A percentile compares a stretch with the other conserved stretches of the same genome.
These are phyloP conservation scores for Barypeithes pellucidus DNA, from an alignment of 2,888 invertebrate species.

Conservation along the genomic window DNA sequence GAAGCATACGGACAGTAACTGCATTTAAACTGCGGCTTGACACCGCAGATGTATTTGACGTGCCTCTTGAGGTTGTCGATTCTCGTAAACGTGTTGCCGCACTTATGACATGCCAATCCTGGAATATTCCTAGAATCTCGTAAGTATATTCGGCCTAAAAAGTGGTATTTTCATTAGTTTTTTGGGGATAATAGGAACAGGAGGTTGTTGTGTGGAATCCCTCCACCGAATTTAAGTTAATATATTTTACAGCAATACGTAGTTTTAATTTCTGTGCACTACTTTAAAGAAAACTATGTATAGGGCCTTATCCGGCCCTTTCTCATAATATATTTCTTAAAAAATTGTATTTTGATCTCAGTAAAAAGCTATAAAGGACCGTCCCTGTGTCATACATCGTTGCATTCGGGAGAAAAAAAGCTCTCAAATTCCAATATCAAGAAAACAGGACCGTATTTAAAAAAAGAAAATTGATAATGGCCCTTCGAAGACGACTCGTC, in stretches of 20 bases:
- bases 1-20: constrained; percentile 59
- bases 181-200: background rate
- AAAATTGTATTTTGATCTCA: too few species aligned
- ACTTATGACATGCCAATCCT: constrained; percentile 52
- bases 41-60: constrained; percentile 32
- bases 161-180: constrained; percentile 10
- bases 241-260: background rate
- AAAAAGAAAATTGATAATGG: too few species aligned
- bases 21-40: constrained; percentile 18
- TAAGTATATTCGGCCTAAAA: constrained; percentile 32
- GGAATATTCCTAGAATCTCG: constrained; percentile 27
- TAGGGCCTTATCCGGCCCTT: too few species aligned
- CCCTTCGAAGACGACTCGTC: too few species aligned
- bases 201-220: constrained; percentile 4
- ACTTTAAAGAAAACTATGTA: too few species aligned
- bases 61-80: constrained; percentile 54
- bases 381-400: too few species aligned
- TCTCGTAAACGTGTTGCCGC: constrained; percentile 58
- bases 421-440: too few species aligned
- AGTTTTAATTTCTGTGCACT: background rate
- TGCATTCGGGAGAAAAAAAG: too few species aligned
- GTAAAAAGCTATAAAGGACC: too few species aligned
- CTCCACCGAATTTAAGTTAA: constrained; percentile 16
- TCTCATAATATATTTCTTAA: too few species aligned
- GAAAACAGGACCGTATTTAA: too few species aligned